Percentiles rank a stretch among this genome's conserved stretches.
Conservation (phyloP, 2,797 vertebrate genomes). For the Hoplostethus mediterraneus region DNA sequence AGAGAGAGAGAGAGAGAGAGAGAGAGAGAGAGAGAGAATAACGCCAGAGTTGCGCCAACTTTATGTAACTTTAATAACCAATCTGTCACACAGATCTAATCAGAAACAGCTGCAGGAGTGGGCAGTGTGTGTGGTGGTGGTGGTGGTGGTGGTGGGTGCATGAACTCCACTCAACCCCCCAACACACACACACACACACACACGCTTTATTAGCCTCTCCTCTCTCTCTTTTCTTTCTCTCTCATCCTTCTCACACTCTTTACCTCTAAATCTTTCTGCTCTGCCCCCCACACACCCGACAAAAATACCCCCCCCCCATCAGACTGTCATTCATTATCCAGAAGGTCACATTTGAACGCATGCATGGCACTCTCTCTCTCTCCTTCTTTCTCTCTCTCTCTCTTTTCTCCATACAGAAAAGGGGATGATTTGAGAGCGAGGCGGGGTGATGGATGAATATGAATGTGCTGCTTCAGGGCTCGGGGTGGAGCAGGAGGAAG, state of each 20-base stretch:
- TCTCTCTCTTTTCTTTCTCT: conserved; percentile 1
- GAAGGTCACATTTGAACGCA: conserved; percentile 24
- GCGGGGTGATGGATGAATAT: conserved; percentile 31
- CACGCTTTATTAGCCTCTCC: not conserved
- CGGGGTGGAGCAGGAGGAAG: not conserved
- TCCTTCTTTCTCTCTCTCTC: not conserved
- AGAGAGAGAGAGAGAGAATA: no score
- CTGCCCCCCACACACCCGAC: conserved; percentile 2
- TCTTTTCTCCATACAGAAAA: not conserved
- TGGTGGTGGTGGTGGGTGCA: not conserved
- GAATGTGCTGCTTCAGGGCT: conserved; percentile 11
- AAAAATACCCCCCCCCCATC: not conserved
- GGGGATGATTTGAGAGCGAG: not conserved
- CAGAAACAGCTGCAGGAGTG: not conserved
- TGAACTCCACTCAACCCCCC: no score
- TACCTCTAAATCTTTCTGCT: not conserved
- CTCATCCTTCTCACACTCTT: not conserved
- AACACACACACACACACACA: not conserved
- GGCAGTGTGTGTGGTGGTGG: no score
- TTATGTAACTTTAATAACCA: conserved; percentile 4
- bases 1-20: no score
- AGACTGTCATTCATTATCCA: conserved; percentile 21
- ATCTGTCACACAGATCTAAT: not conserved
- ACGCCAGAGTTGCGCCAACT: not conserved
- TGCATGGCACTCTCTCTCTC: not conserved